Evolutionary conservation across 1,140 invertebrate species (phyloP), one percentile per base, ranked within the genome.

Genomic region (Tachypleus tridentatus): DNA sequence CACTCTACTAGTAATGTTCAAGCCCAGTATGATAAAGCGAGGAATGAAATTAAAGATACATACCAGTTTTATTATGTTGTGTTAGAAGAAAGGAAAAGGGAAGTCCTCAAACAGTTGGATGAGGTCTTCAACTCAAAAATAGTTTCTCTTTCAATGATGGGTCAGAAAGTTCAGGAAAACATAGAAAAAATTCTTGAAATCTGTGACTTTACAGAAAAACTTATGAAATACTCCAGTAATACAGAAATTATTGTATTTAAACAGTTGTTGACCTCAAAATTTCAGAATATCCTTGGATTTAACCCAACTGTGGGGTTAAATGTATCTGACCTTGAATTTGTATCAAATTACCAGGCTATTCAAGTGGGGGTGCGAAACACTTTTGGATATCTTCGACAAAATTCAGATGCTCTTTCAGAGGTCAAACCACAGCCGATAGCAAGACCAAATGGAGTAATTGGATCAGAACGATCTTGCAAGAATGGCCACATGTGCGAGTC

Each of bases 271-370:
- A 95, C 98, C 73, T 83, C 86, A 3, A 93, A 95, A 77, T 79
- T 98, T 50, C 89, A 96, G 73, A 80, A 85, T 7, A 79, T 97
- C 68, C 81, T 95, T 71, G 87, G 82, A 73, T 92, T 88, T 72
- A 88, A 87, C 67, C 87, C 91, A 2, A 93, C 98, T 72, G 81
- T 88, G 50, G 85, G 82, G 61, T 59, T 72, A 11, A 87, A 90
- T 73, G 83, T 85, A 63, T 83, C 85, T 51, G 93, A 97, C 73
- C 80, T 97, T 11, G 94, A 97, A 78, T 97, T 97, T 75, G 89
- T 97, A 57, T 94, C 92, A 65, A 98, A 98, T 75, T 97, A 92
- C 76, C 92, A 95, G 75, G 91, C 91, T 0, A 94, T 95, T 69
- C 91, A 95, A 77, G 72, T 71, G 50, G 92, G 91, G 52, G 91